These are phyloP conservation scores for Naja naja DNA, from an alignment of 2,113 vertebrate genomes.

Conservation along the genomic window DNA sequence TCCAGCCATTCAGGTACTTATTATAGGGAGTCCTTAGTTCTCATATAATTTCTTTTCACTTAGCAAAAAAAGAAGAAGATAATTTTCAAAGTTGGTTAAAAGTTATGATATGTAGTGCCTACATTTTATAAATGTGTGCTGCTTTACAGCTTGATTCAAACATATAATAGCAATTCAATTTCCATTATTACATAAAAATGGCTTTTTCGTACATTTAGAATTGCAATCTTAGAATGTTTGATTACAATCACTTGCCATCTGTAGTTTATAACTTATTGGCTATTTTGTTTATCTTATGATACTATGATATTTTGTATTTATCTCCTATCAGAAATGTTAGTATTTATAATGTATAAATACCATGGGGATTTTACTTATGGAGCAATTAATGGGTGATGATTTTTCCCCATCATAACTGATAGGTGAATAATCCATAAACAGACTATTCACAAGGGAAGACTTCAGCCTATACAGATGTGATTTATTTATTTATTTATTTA, in stretches of 20 bases:
- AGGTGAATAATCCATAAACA: slow-evolving; percentile 53
- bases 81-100: background rate
- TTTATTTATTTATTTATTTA: too few relatives aligned
- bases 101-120: background rate
- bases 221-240: background rate
- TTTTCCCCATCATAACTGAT: slow-evolving; percentile 18
- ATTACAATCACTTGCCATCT: background rate
- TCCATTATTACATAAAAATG: background rate
- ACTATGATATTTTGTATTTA: slow-evolving; percentile 4
- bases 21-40: background rate
- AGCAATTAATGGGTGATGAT: slow-evolving; percentile 5
- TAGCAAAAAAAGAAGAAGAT: background rate
- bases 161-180: background rate
- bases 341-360: slow-evolving; percentile 15
- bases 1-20: background rate
- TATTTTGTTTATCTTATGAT: background rate
- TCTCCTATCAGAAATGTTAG: background rate
- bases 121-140: background rate
- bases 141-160: background rate
- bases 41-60: background rate
- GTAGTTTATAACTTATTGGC: background rate
- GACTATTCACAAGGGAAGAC: slow-evolving; percentile 36
- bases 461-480: slow-evolving; percentile 40
- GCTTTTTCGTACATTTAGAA: background rate
- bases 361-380: slow-evolving; percentile 18